A percentile compares a stretch with the other conserved stretches of the same genome.
These are phyloP conservation scores for Lepidocyrtoides sp. DNA, from an alignment of 2,888 invertebrate species.

Conservation along the genomic window DNA sequence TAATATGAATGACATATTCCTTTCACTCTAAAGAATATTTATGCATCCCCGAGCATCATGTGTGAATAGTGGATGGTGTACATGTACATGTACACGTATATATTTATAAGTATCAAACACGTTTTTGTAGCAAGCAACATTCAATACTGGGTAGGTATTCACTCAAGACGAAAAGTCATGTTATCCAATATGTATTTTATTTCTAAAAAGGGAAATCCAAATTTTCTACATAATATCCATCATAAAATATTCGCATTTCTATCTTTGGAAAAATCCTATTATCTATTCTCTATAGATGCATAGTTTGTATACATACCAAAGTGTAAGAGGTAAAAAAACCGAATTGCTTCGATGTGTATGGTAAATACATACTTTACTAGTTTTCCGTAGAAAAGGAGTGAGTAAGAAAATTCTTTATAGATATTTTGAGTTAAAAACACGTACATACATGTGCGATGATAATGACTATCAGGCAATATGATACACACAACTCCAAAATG, in stretches of 20 bases:
- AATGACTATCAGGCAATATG: background rate
- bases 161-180: background rate
- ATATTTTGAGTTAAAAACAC: slow-evolving; percentile 22
- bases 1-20: slow-evolving; percentile 69
- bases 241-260: slow-evolving; percentile 76
- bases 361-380: too few species aligned
- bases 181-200: slow-evolving; percentile 20
- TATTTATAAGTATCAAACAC: background rate
- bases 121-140: background rate
- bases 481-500: background rate
- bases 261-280: slow-evolving; percentile 63
- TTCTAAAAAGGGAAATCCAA: slow-evolving; percentile 51
- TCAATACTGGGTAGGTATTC: background rate
- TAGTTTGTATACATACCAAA: too few species aligned
- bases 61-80: background rate
- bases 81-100: background rate
- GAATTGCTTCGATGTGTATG: too few species aligned
- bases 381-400: too few species aligned
- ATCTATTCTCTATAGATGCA: background rate
- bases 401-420: background rate
- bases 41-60: background rate
- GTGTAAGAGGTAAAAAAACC: too few species aligned
- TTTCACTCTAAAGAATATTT: slow-evolving; percentile 60
- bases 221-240: slow-evolving; percentile 67
- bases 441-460: slow-evolving; percentile 1